Percentiles rank a stretch among this genome's conserved stretches.
phyloP scores from a whole-genome alignment of 2,888 invertebrate species.

The Eupithecia vulgata region DNA sequence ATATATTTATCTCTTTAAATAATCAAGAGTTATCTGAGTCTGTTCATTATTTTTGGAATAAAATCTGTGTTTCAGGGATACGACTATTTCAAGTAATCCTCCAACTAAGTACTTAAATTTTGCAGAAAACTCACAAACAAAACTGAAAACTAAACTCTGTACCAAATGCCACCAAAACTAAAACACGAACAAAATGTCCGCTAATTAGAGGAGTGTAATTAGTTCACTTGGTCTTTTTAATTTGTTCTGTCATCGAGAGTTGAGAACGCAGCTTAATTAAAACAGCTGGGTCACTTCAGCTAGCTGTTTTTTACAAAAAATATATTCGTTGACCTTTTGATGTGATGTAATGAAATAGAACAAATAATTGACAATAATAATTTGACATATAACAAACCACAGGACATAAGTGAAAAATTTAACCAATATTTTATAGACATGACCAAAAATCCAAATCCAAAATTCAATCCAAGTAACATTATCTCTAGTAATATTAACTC shows the following conservation, averaged over 20 bases:
- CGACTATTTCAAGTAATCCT: neutral
- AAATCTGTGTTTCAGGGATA: neutral
- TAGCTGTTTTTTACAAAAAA: neutral
- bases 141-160: neutral
- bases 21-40: no score
- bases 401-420: no score
- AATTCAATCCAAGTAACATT: no score
- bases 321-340: no score
- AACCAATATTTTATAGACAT: no score
- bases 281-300: slow-evolving; percentile 6
- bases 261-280: slow-evolving; percentile 2
- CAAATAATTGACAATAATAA: no score
- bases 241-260: slow-evolving; percentile 21
- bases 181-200: slow-evolving; percentile 19
- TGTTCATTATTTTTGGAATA: no score
- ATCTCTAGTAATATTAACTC: no score
- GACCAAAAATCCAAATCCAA: no score
- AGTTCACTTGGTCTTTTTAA: slow-evolving; percentile 21
- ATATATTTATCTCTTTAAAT: no score
- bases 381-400: no score
- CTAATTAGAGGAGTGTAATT: slow-evolving; percentile 17
- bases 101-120: neutral
- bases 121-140: neutral
- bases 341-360: no score
- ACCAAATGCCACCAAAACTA: slow-evolving; percentile 15